Evolutionary conservation across 2,888 invertebrate genomes (phyloP), one percentile per base, ranked within the genome.

Genomic region (Cheilosia pagana): DNA sequence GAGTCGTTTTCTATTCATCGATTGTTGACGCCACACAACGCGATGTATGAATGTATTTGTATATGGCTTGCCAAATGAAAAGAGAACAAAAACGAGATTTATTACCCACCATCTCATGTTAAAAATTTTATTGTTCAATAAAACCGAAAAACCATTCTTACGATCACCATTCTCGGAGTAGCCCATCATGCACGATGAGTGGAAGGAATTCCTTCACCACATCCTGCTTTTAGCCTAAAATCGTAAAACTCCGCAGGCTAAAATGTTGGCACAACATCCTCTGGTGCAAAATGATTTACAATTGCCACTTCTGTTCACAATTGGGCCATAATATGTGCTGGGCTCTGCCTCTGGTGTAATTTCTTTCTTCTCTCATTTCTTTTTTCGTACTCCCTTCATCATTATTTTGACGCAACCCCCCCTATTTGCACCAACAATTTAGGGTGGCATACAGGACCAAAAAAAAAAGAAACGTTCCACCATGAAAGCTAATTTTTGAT

Each of bases 281-380:
- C 48, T 35, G 60, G 79, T 53, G 50, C 8, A 71, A 76, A 85
- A 81, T 85, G 85, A 85, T 85, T 85, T 85, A 85, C 85, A 85
- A 75, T 81, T 81, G 85, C 81, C 85, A 85, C 85, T 85, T 85
- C 75, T 85, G 81, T 76, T 76, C 75, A 85, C 81, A 85, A 85
- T 85, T 81, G 81, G 75, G 81, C 71, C 81, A 67, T 85, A 76
- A 85, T 81, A 67, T 81, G 75, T 81, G n/a, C n/a, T n/a, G 65
- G 79, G 68, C 67, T 77, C 65, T 65, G 62, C 63, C 52, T 31
- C 76, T 23, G 28, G 52, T 57, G 60, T 65, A 79, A 83, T 81
- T 23, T 1, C 2, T 31, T 63, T 28, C n/a, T n/a, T 45, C 12
- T 43, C 28, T 48, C 14, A 19, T 65, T 72, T 31, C n/a, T 65